These are phyloP conservation scores for Atrichornis clamosus DNA, from an alignment of 2,113 vertebrate species.

Conservation along the genomic window DNA sequence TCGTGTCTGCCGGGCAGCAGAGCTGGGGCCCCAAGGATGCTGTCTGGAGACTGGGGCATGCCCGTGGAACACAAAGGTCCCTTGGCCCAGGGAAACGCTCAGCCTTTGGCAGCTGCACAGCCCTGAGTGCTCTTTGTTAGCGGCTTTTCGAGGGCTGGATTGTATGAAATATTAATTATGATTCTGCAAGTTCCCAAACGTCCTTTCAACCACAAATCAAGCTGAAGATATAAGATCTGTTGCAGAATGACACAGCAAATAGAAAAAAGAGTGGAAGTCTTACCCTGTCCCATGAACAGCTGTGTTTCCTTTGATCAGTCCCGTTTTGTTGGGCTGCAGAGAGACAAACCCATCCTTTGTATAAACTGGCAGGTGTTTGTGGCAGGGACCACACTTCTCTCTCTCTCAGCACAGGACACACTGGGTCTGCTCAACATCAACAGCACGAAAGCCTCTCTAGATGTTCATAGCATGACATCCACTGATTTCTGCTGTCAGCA, in stretches of 20 bases:
- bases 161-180: neutral
- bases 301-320: neutral
- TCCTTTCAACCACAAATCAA: neutral
- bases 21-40: rapidly evolving
- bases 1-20: neutral
- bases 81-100: neutral
- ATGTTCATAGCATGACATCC: neutral
- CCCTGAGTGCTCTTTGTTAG: neutral
- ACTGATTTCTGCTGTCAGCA: neutral
- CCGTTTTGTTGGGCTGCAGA: neutral
- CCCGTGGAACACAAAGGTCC: neutral
- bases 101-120: neutral
- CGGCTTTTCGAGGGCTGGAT: neutral
- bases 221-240: neutral
- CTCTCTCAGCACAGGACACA: neutral
- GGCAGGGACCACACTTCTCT: neutral
- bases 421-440: rapidly evolving
- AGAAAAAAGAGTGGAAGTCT: neutral
- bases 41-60: neutral
- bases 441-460: neutral
- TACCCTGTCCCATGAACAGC: rapidly evolving
- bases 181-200: neutral
- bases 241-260: neutral
- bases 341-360: neutral
- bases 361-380: neutral